These are phyloP conservation scores for Sycobia sp. DNA, from an alignment of 1,140 invertebrate genomes.

Conservation along the genomic window DNA sequence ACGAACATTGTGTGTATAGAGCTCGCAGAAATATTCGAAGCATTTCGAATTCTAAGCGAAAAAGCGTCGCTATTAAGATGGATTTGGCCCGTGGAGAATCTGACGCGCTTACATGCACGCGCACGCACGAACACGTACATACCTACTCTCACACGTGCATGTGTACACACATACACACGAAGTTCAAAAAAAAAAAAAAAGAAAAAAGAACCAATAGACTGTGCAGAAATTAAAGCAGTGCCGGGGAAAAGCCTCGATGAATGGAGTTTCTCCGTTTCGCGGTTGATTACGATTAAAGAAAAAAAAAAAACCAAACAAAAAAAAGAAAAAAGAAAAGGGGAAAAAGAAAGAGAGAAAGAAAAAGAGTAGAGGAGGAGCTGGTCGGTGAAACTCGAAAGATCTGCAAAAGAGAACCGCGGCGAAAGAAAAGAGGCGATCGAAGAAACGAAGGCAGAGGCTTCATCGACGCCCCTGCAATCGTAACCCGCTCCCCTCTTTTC, in stretches of 20 bases:
- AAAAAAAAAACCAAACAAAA: too few relatives aligned
- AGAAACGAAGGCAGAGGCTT: slow-evolving; percentile 13
- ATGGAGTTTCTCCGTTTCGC: slow-evolving; percentile 27
- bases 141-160: too few relatives aligned
- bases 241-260: slow-evolving; percentile 20
- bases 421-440: neutral
- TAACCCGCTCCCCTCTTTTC: too few relatives aligned
- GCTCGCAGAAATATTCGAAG: neutral
- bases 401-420: slow-evolving; percentile 4
- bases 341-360: neutral
- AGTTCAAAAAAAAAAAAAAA: too few relatives aligned
- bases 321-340: too few relatives aligned
- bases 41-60: neutral
- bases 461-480: slow-evolving; percentile 13
- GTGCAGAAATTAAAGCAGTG: neutral
- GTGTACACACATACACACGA: too few relatives aligned
- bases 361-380: neutral
- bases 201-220: too few relatives aligned
- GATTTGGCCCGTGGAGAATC: too few relatives aligned
- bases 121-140: neutral
- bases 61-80: too few relatives aligned
- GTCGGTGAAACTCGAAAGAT: slow-evolving; percentile 24
- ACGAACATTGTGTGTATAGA: neutral
- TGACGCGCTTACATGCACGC: neutral
- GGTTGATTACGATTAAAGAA: slow-evolving; percentile 31